Percentiles rank a stretch among this genome's conserved stretches.
Conservation (phyloP, 2,113 vertebrate species). For the Brachypteracias leptosomus region DNA sequence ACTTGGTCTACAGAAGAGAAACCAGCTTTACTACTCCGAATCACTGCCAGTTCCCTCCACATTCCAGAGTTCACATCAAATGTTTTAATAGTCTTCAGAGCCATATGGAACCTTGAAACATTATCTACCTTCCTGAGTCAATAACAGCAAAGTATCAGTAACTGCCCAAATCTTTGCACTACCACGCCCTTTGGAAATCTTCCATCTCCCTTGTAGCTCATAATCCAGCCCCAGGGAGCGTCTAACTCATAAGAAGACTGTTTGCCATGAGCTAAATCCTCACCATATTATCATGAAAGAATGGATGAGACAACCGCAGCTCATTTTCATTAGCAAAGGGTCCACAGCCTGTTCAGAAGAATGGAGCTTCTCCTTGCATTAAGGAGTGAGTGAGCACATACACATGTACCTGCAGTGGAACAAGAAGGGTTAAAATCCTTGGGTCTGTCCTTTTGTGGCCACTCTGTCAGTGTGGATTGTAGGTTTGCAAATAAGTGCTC, state of each 20-base stretch:
- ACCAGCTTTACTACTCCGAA: not conserved
- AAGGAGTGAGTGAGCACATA: not conserved
- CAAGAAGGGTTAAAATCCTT: constrained; percentile 26
- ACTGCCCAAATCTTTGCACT: not conserved
- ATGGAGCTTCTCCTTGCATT: not conserved
- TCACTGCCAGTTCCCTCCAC: not conserved
- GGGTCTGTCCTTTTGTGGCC: not conserved
- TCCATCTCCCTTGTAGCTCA: not conserved
- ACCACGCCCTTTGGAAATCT: not conserved
- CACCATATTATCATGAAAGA: not conserved
- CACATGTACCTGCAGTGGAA: not conserved
- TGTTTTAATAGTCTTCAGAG: not conserved
- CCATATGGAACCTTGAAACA: not conserved
- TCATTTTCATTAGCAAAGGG: not conserved
- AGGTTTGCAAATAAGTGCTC: not conserved
- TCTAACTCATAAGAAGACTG: not conserved
- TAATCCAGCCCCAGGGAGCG: not conserved
- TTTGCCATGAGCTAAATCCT: not conserved
- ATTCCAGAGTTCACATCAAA: not conserved
- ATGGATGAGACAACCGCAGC: not conserved
- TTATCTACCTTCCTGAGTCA: not conserved
- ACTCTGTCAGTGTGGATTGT: constrained; percentile 2
- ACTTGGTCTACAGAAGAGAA: not conserved
- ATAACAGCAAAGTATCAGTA: not conserved
- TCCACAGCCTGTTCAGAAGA: not conserved